Conservation (phyloP, 2,888 invertebrate species). For the Drosophila kokeensis region DNA sequence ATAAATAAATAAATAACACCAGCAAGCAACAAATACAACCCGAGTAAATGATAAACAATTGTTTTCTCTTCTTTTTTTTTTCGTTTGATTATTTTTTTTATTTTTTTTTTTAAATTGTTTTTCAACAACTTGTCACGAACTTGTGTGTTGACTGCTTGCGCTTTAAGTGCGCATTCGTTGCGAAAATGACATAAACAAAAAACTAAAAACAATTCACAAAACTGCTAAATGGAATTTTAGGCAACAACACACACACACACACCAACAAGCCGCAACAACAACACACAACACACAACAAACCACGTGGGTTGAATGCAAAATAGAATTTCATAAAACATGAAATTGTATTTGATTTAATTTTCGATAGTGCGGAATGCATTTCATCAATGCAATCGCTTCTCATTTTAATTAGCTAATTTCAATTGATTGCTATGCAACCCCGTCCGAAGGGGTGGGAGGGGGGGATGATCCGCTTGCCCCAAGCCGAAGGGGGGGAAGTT, state of each 20-base stretch:
- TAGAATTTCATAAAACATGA: slow-evolving; percentile 38
- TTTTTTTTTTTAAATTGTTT: slow-evolving; percentile 20
- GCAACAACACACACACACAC: slow-evolving; percentile 15
- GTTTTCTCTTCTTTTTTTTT: slow-evolving; percentile 65
- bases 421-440: neutral
- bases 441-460: accelerated
- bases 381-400: slow-evolving; percentile 52
- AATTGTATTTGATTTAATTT: slow-evolving; percentile 55
- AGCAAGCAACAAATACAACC: slow-evolving; percentile 9
- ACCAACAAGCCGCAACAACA: neutral
- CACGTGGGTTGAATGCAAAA: slow-evolving; percentile 40
- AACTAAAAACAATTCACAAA: slow-evolving; percentile 46
- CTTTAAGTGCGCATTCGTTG: slow-evolving; percentile 47
- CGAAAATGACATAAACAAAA: slow-evolving; percentile 51
- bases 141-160: slow-evolving; percentile 38
- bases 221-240: slow-evolving; percentile 31
- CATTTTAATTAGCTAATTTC: slow-evolving; percentile 67
- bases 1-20: slow-evolving; percentile 20
- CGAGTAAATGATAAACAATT: slow-evolving; percentile 68
- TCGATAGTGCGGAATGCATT: slow-evolving; percentile 52
- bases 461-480: too few species aligned
- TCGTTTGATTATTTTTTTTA: slow-evolving; percentile 13
- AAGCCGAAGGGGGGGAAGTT: neutral
- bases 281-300: slow-evolving; percentile 1
- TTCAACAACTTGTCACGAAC: slow-evolving; percentile 52